Conservation (phyloP, 2,888 invertebrate genomes). For the Creontiades dilutus region DNA sequence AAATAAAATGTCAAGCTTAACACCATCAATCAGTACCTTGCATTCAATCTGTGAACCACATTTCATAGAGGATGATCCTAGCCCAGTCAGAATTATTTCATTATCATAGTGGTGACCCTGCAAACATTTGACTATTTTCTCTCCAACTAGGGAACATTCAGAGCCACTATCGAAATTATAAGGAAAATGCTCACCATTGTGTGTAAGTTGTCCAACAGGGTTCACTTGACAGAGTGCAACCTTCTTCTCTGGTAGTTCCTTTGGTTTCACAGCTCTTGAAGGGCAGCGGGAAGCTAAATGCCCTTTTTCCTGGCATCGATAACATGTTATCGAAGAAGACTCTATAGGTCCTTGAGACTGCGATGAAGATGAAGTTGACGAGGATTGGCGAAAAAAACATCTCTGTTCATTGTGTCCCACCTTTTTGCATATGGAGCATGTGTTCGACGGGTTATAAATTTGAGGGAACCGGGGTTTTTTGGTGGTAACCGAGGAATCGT, state of each 20-base stretch:
- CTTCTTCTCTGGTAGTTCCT: slow-evolving; percentile 19
- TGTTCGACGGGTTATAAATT: neutral
- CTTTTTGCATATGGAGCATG: neutral
- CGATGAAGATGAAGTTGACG: neutral
- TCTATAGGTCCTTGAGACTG: neutral
- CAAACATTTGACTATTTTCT: neutral
- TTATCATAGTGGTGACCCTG: neutral
- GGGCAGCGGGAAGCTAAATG: neutral
- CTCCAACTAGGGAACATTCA: slow-evolving; percentile 29
- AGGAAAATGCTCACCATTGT: slow-evolving; percentile 49
- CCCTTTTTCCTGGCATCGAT: neutral
- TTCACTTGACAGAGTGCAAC: slow-evolving; percentile 38
- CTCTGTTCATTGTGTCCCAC: neutral
- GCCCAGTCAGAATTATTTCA: neutral
- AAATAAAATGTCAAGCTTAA: slow-evolving; percentile 4
- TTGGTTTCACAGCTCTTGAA: neutral
- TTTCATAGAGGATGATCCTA: neutral
- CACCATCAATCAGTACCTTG: neutral
- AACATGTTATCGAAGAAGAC: neutral
- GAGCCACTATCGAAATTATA: slow-evolving; percentile 42
- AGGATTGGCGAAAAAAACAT: neutral
- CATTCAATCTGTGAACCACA: neutral
- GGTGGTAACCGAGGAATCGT: neutral
- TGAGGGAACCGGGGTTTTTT: neutral
- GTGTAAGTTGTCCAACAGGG: slow-evolving; percentile 16